Evolutionary conservation across 2,797 vertebrate species (phyloP), one percentile per base, ranked within the genome.

Genomic region (Sebastes jordani): DNA sequence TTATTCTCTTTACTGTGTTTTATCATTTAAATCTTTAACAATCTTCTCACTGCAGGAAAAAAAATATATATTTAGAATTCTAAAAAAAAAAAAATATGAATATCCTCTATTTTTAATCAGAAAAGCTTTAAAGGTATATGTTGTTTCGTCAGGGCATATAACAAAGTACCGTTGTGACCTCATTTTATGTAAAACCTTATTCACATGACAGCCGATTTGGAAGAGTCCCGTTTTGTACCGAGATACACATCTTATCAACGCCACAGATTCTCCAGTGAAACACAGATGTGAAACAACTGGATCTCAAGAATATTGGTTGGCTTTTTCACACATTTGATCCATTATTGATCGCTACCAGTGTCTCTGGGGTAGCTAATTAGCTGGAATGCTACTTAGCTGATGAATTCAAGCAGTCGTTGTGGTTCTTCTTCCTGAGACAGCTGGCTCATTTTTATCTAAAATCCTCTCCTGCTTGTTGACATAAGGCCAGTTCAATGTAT

Each of bases 1-100:
- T 90, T 85, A 86, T 90, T 88, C 78, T 93, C 89, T 86, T 90
- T 81, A 55, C 91, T 84, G 82, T 89, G 86, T 88, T 89, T 87
- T 87, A 90, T 93, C 92, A 75, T 92, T 93, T 87, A 91, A 90
- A 93, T 90, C 87, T 90, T 91, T 89, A 92, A 90, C 78, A 89
- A 92, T 89, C 78, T 81, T 89, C 84, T 90, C 79, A 77, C 74
- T 91, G 92, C 90, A 94, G 95, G 90, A 93, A 92, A 91, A 91
- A 82, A 92, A 89, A 90, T 91, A 94, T 95, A 92, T 95, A 95
- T 95, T 94, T 93, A 94, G 92, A 92, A 88, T 91, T 95, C 88
- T 93, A 94, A 49, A 66, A 81, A 86, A 89, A 89, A 23, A 86
- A 92, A 89, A 93, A 90, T 93, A 93, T 86, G 80, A 91, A 94